Evolutionary conservation across 2,113 vertebrate genomes (phyloP), one percentile per base, ranked within the genome.

Genomic region (Oenanthe melanoleuca): DNA sequence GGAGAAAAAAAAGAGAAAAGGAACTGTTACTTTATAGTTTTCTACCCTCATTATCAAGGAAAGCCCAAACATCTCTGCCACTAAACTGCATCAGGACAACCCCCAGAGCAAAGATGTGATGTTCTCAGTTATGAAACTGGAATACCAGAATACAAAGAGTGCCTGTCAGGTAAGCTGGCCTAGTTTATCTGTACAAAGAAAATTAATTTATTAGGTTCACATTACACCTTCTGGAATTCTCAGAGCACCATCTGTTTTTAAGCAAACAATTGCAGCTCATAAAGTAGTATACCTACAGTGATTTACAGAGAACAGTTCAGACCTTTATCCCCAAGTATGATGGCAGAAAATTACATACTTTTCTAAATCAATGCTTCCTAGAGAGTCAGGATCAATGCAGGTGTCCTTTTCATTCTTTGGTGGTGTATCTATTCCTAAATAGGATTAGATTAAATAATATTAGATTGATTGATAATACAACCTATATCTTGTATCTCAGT

Each of bases 341-440:
- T 83, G 64, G 44, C 63, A 86, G 71, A 94, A 89, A 83, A 93
- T 86, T 12, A 24, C 67, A 71, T 37, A 13, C 26, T 78, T 89
- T 77, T 86, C 47, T 78, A 70, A 90, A 93, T 95, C 47, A 8
- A 67, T 94, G 67, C 52, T 90, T 93, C 60, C 83, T 74, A 55
- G 61, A 89, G 80, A 61, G 61, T 64, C 79, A 83, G 67, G 80
- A 95, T 96, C 94, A 88, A 94, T 92, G 87, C 56, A 92, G 67
- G 86, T 73, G 44, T 92, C 66, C 66, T 83, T 92, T 84, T 66
- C 71, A 80, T 93, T 80, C 63, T 66, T 72, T 52, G 66, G 45
- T n/a, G 70, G 42, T 86, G 19, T 63, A 83, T 66, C 67, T 89
- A 12, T 33, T 88, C 25, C 45, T 80, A 44, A 90, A 94, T 47